Base-by-base conservation (phyloP, 2,113 vertebrate species). In the Euleptes europaea region DNA sequence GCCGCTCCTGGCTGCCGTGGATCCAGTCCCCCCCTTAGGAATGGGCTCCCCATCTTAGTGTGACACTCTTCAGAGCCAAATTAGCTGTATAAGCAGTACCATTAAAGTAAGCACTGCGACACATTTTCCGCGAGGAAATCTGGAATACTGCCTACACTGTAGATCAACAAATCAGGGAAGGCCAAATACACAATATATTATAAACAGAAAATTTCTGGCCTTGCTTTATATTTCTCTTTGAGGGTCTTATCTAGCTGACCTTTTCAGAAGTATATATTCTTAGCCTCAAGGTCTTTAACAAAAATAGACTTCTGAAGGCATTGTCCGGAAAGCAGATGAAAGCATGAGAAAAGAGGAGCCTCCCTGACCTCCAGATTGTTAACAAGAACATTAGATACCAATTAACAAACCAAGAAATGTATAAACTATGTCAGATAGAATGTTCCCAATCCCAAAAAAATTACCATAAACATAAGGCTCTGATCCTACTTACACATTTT, bases 221-320 rank as follows among this genome's bases (percentile, higher is more conserved):
- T 73, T 83, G 75, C 42, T 66, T 82, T 83, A 72, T 78, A 33
- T 83, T 72, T 49, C 10, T 33, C 26, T 73, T 42, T 26, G 31
- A 79, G 57, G 38, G 13, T 40, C 38, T 79, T 87, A 79, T 83
- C 76, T 72, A 74, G 47, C 69, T 15, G 75, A 79, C 54, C 75
- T 87, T 78, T 78, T n/a, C 40, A 74, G 28, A 78, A 83, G 33
- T 10, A 15, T 47, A 21, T 83, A 87, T 79, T 79, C 71, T 73
- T 72, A 44, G 81, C 57, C 78, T 73, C 80, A 87, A 87, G 86
- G 86, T 23, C 77, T 85, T 47, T 35, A 78, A 78, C 42, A 79
- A 74, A 73, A 79, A 85, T 73, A 85, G 77, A 47, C 26, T 85
- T 85, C 57, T 40, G 47, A 85, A 80, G 54, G 23, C 54, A 71